A percentile compares a stretch with the other conserved stretches of the same genome.
These are phyloP conservation scores for Anoplolepis gracilipes DNA, from an alignment of 1,140 invertebrate species.

Conservation along the genomic window DNA sequence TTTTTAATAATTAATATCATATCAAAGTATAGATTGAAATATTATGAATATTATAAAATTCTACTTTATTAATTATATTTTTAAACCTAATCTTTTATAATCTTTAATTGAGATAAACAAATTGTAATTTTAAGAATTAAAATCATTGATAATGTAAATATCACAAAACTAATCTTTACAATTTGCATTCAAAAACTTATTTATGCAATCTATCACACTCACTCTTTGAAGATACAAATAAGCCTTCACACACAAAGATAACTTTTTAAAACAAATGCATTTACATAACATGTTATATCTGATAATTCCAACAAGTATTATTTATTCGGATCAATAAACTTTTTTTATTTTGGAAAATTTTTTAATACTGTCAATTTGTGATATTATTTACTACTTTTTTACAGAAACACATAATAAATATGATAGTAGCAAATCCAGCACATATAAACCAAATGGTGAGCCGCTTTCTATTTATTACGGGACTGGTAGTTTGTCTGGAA, in stretches of 20 bases:
- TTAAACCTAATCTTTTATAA: background rate
- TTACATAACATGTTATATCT: background rate
- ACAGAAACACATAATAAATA: no score
- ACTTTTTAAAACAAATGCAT: background rate
- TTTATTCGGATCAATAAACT: background rate
- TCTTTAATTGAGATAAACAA: background rate
- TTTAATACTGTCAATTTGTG: no score
- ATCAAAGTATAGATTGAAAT: background rate
- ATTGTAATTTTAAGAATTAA: background rate
- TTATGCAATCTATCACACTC: slow-evolving; percentile 10
- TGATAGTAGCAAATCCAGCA: slow-evolving; percentile 92
- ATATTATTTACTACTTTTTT: no score
- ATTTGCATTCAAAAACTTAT: background rate
- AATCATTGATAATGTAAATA: background rate
- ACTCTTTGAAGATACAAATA: slow-evolving; percentile 3
- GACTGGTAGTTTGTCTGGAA: slow-evolving; percentile 97
- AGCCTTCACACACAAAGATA: slow-evolving; percentile 14
- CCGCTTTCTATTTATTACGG: slow-evolving; percentile 98
- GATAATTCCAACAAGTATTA: background rate
- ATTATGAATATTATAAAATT: background rate
- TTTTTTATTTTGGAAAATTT: slow-evolving; percentile 15
- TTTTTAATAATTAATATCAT: slow-evolving; percentile 11
- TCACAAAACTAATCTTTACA: background rate
- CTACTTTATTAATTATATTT: background rate
- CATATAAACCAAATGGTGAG: slow-evolving; percentile 96